Evolutionary conservation across 2,797 vertebrate genomes (phyloP).

Genomic region (Enteromius anoplus): DNA sequence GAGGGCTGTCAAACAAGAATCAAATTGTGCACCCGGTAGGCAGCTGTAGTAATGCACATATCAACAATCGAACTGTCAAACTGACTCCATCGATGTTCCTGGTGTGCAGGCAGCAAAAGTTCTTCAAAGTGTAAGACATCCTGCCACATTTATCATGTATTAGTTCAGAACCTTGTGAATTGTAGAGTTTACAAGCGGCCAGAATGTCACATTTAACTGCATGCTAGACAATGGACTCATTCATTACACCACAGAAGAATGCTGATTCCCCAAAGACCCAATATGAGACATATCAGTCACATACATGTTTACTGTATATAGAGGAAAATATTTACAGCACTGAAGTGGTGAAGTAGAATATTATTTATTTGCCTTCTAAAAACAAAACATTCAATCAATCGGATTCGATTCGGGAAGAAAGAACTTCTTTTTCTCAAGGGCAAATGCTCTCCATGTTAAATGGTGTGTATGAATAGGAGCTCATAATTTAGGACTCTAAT

Average conservation of each 20-base stretch:
- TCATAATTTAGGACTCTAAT: constrained; percentile 74
- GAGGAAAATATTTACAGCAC: neutral
- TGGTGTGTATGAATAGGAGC: constrained; percentile 74
- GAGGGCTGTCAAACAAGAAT: constrained; percentile 31
- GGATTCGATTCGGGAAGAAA: neutral
- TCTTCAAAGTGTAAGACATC: neutral
- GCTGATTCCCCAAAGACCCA: neutral
- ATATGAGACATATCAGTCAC: neutral
- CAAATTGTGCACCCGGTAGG: constrained; percentile 2
- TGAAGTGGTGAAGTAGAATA: neutral
- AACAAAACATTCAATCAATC: neutral
- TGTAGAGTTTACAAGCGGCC: neutral
- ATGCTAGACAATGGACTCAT: neutral
- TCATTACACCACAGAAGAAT: neutral
- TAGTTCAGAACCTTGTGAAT: constrained; percentile 21
- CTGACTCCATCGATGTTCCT: constrained; percentile 7
- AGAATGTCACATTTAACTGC: neutral
- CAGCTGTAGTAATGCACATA: neutral
- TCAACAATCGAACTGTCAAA: constrained; percentile 14
- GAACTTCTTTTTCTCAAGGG: constrained; percentile 36
- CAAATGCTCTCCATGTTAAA: constrained; percentile 50
- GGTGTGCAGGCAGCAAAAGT: neutral
- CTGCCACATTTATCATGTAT: constrained; percentile 25
- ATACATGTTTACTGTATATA: neutral
- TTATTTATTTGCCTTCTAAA: neutral